Evolutionary conservation across 2,797 vertebrate genomes (phyloP), one percentile per base, ranked within the genome.

Genomic region (Macroramphosus scolopax): DNA sequence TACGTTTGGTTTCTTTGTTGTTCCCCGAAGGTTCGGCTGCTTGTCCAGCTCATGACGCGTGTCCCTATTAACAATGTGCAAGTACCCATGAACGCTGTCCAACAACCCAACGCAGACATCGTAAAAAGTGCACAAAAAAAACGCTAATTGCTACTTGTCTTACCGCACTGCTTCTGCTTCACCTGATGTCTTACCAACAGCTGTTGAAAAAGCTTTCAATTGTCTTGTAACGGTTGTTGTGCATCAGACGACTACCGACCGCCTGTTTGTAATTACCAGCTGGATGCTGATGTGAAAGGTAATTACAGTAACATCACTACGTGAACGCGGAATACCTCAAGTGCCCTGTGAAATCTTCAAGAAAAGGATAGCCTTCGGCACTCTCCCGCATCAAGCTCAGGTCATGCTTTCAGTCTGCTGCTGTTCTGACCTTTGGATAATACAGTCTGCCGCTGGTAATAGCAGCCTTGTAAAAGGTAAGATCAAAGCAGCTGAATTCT

Each of bases 351-450:
- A 66, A 43, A 59, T 46, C 33, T 0, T 51, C 1, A 36, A 22
- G 35, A 39, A 16, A 59, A 28, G 33, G 41, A 18, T 44, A 32
- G 26, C n/a, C 41, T 63, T 51, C 28, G n/a, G n/a, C n/a, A n/a
- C n/a, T n/a, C n/a, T n/a, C n/a, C n/a, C n/a, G n/a, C n/a, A 24
- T 37, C 10, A 41, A 59, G 18, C 12, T 1, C 47, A 16, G 37
- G 15, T 51, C 49, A 47, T 1, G 17, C 56, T 32, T 35, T 30
- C 18, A 14, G 22, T 57, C 30, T 32, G 32, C 17, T 18, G 29
- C 35, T 32, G 36, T 28, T 47, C 41, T 40, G 25, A 44, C 50
- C 30, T 45, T 32, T 37, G 11, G 44, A 66, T 38, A 51, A 17
- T 6, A 41, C 28, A 40, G 16, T 49, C 44, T 43, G 46, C 38